Conservation (phyloP, 2,797 vertebrate species). For the Yasuhikotakia modesta region DNA sequence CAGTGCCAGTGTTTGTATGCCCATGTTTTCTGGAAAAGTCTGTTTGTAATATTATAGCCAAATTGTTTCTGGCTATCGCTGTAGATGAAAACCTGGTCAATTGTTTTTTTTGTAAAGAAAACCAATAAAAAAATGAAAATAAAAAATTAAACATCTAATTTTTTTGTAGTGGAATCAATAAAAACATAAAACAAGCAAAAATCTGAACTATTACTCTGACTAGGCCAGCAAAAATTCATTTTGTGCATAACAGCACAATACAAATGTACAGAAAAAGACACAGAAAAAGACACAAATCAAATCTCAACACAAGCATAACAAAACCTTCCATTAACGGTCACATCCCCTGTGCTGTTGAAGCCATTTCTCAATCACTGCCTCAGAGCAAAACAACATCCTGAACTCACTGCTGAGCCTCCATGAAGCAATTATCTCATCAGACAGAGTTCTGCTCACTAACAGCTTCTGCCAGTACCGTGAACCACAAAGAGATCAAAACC, state of each 20-base stretch:
- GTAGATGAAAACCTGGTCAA: neutral
- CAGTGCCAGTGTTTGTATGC: too few species aligned
- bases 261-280: constrained; percentile 13
- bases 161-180: neutral
- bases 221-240: too few species aligned
- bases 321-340: constrained; percentile 42
- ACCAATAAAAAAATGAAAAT: neutral
- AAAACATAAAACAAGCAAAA: neutral
- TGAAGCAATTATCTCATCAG: constrained; percentile 55
- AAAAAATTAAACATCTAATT: neutral
- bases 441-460: constrained; percentile 48
- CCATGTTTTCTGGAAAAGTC: too few species aligned
- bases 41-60: too few species aligned
- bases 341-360: constrained; percentile 33
- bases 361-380: constrained; percentile 38
- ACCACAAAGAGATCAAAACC: constrained; percentile 29
- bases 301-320: constrained; percentile 7
- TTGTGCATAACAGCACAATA: neutral
- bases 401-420: constrained; percentile 36
- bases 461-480: constrained; percentile 44
- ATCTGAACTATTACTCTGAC: too few species aligned
- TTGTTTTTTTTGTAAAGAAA: neutral
- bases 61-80: neutral
- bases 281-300: too few species aligned
- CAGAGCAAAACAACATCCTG: constrained; percentile 55